These are phyloP conservation scores for mouse (Mus musculus) DNA, from an alignment of 2,113 vertebrate genomes.

Conservation along the genomic window GRCm39 chr3:28550001-28550500, in stretches of 20 bases:
- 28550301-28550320: too few species aligned
- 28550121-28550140: too few species aligned
- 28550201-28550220: neutral
- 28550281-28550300: neutral
- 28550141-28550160: too few species aligned
- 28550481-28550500: neutral
- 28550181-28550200: neutral
- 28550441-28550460: neutral
- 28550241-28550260: neutral
- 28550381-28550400: neutral
- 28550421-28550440: neutral
- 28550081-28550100: neutral
- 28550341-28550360: neutral
- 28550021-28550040: neutral
- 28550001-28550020: neutral
- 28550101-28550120: neutral
- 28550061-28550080: slow-evolving; percentile 14
- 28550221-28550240: neutral
- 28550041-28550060: neutral
- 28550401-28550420: neutral
- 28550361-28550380: neutral
- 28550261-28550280: neutral
- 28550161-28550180: neutral
- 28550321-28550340: too few species aligned
- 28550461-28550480: neutral